Percentiles rank a stretch among this genome's conserved stretches.
phyloP scores from a whole-genome alignment of 2,797 vertebrate genomes.

The Uromys caudimaculatus region DNA sequence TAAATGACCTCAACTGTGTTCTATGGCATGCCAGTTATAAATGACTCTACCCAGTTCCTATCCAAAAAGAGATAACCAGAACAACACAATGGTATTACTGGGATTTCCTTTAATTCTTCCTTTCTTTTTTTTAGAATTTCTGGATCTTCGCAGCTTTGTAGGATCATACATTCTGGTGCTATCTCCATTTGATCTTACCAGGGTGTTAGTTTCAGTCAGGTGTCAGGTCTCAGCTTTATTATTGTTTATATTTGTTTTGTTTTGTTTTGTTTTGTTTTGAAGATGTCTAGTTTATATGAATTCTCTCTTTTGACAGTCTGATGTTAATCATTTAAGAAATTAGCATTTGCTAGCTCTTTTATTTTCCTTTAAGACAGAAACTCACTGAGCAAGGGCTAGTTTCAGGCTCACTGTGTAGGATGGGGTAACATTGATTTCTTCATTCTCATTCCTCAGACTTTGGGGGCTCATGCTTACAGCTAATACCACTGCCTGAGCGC shows the following conservation, averaged over 20 bases:
- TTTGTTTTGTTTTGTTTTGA: neutral
- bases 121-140: neutral
- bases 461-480: too few relatives aligned
- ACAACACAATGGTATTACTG: neutral
- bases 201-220: neutral
- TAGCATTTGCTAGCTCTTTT: neutral
- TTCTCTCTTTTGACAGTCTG: neutral
- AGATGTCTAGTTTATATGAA: neutral
- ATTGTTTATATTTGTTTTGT: too few relatives aligned
- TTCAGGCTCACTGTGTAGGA: neutral
- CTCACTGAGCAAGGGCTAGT: neutral
- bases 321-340: neutral
- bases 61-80: neutral
- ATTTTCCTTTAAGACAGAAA: neutral
- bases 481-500: neutral
- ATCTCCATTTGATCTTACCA: neutral
- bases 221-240: neutral
- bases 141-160: neutral
- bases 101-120: neutral
- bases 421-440: neutral
- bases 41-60: neutral
- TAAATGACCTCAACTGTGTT: neutral
- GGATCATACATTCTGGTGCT: neutral
- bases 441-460: neutral
- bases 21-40: neutral